Conservation (phyloP, 1,140 invertebrate genomes). For the Tetranychus urticae region DNA sequence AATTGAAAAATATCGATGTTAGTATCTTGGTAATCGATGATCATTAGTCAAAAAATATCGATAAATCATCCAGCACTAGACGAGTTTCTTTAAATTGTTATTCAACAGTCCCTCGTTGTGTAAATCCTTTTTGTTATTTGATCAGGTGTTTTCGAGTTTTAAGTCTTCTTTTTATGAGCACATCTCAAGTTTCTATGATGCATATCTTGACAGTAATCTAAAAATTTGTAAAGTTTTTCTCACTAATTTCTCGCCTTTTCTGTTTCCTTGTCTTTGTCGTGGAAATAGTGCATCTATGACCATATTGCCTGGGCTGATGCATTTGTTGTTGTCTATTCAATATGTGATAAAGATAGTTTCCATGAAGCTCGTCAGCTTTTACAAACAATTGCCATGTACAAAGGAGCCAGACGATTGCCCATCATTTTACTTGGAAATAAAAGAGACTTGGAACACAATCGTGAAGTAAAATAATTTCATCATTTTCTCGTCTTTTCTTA, state of each 20-base stretch:
- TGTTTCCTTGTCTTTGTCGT: background rate
- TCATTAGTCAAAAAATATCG: no score
- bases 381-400: slow-evolving; percentile 34
- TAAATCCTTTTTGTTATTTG: no score
- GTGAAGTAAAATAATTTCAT: slow-evolving; percentile 25
- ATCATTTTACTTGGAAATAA: slow-evolving; percentile 54
- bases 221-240: no score
- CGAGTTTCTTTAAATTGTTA: no score
- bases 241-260: background rate
- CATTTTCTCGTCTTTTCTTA: background rate
- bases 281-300: slow-evolving; percentile 35
- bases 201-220: no score
- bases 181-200: no score
- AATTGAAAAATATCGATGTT: no score
- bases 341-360: slow-evolving; percentile 46
- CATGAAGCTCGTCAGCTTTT: slow-evolving; percentile 42
- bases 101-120: no score
- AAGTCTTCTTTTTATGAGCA: no score
- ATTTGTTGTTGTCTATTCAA: slow-evolving; percentile 59
- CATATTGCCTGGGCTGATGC: slow-evolving; percentile 58
- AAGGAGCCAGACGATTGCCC: slow-evolving; percentile 11
- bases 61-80: no score
- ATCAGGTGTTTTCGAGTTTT: no score
- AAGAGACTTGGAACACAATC: slow-evolving; percentile 50
- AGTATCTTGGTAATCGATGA: no score